Evolutionary conservation across 2,113 vertebrate species (phyloP), one percentile per base, ranked within the genome.

Genomic region (Sceloporus undulatus): DNA sequence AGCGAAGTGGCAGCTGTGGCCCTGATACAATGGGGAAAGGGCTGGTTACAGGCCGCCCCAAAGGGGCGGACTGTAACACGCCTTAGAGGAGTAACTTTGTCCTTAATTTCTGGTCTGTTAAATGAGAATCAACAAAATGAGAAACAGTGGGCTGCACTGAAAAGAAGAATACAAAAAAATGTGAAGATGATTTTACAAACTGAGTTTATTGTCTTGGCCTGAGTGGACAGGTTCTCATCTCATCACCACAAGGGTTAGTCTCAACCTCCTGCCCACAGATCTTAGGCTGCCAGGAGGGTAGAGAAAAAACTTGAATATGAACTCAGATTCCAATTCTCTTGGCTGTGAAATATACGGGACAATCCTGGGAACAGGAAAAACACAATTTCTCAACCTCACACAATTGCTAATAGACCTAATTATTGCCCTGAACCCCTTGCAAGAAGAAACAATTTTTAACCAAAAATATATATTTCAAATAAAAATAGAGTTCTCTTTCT

Each of bases 401-500:
- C 59, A 62, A 3, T 18, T 16, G 59, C 13, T 62, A 14, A 62
- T 25, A 71, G 66, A 56, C 16, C 23, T 18, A 27, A 74, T 56
- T 14, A 25, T n/a, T n/a, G 19, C 29, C 27, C 34, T 38, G 21
- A 71, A 21, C 27, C 4, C 8, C 7, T 86, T 27, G 52, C 25
- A 79, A 48, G 62, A 68, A 34, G 10, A 19, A 74, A 73, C 65
- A 71, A 83, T 6, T 52, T 13, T 18, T 65, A 65, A 38, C 59
- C 11, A 62, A 62, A 82, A 52, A 48, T 1, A 48, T 42, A 23
- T 76, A 76, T 9, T 48, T 42, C 56, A 83, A 83, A 71, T 52
- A 10, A n/a, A n/a, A 71, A n/a, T 83, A 71, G 4, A 84, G 54
- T 25, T n/a, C 70, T 84, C 27, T 74, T 84, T 84, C 59, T 18